Conservation (phyloP, 2,113 vertebrate genomes). For the Damaliscus lunatus region DNA sequence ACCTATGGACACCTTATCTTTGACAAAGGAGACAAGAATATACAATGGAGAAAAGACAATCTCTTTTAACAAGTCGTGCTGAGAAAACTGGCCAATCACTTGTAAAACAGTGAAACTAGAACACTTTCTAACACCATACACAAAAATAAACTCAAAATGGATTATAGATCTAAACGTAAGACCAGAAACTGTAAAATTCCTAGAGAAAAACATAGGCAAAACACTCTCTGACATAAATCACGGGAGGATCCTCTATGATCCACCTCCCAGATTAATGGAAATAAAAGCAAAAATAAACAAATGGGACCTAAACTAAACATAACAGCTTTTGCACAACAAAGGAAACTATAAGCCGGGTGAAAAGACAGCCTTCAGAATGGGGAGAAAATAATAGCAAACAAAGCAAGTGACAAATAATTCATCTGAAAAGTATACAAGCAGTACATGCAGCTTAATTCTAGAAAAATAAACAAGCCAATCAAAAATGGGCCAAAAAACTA, state of each 20-base stretch:
- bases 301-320: background rate
- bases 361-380: background rate
- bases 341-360: background rate
- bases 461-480: background rate
- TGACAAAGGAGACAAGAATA: background rate
- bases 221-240: background rate
- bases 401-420: background rate
- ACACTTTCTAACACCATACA: background rate
- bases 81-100: background rate
- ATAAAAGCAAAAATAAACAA: background rate
- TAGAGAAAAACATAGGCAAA: background rate
- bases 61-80: background rate
- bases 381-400: background rate
- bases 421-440: background rate
- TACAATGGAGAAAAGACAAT: background rate
- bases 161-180: background rate
- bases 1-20: background rate
- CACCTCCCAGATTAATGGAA: background rate
- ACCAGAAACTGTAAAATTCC: background rate
- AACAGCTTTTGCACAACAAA: background rate
- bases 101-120: background rate
- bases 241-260: background rate
- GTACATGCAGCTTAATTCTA: background rate
- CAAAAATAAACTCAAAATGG: background rate
- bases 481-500: background rate